Evolutionary conservation across 1,140 invertebrate species (phyloP).

Genomic region (Drosophila parvula): DNA sequence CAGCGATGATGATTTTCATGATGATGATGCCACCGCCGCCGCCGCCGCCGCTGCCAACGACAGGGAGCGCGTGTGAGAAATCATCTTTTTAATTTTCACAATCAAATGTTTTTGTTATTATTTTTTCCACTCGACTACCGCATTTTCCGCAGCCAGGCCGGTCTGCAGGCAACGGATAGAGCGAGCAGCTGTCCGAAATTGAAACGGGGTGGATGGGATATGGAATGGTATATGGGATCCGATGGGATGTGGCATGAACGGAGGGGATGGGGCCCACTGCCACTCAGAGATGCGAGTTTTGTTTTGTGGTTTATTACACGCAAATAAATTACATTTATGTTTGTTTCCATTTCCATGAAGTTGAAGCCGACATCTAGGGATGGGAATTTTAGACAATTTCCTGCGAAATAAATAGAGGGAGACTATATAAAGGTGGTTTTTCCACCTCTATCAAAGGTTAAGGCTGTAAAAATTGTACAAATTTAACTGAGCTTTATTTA

Average conservation of each 20-base stretch:
- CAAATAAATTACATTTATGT: slow-evolving; percentile 82
- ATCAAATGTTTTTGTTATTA: slow-evolving; percentile 74
- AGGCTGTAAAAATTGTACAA: neutral
- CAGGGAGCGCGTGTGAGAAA: slow-evolving; percentile 71
- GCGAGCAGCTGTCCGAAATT: slow-evolving; percentile 69
- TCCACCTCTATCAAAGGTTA: no score
- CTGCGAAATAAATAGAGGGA: no score
- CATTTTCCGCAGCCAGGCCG: slow-evolving; percentile 39
- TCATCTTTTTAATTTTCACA: slow-evolving; percentile 81
- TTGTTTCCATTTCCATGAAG: slow-evolving; percentile 61
- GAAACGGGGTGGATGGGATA: slow-evolving; percentile 40
- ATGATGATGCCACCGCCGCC: slow-evolving; percentile 24
- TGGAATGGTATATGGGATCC: slow-evolving; percentile 10
- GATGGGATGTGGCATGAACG: slow-evolving; percentile 1
- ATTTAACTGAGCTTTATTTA: neutral
- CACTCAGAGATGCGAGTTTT: slow-evolving; percentile 51
- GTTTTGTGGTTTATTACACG: slow-evolving; percentile 81
- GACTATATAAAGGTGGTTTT: no score
- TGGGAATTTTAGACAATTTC: neutral
- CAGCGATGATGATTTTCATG: slow-evolving; percentile 30
- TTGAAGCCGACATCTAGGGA: slow-evolving; percentile 8
- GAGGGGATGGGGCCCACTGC: slow-evolving; percentile 10
- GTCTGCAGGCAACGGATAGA: slow-evolving; percentile 22
- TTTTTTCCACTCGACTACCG: slow-evolving; percentile 52
- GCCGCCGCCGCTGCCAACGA: slow-evolving; percentile 20